Evolutionary conservation across 2,797 vertebrate genomes (phyloP).

Genomic region (Acanthurus leucopareius): DNA sequence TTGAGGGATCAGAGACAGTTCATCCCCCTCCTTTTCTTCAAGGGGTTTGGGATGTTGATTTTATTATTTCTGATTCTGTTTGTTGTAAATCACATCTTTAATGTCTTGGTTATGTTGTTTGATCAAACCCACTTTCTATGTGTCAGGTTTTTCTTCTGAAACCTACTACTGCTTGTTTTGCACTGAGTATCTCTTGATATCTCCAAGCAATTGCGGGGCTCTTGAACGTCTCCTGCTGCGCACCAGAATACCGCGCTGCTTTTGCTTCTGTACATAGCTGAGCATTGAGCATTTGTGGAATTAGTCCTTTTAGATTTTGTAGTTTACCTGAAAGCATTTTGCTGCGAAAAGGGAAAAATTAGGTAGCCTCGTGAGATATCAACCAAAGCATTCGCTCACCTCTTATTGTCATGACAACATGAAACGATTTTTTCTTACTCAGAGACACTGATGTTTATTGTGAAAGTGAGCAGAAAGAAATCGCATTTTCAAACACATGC

Average conservation of each 20-base stretch:
- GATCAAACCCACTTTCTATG: constrained; percentile 52
- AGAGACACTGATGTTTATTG: constrained; percentile 42
- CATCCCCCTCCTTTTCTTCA: constrained; percentile 60
- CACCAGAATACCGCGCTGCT: constrained; percentile 55
- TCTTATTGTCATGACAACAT: constrained; percentile 25
- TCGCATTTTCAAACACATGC: constrained; percentile 31
- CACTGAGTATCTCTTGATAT: constrained; percentile 76
- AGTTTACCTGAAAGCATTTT: constrained; percentile 68
- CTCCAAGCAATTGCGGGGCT: constrained; percentile 50
- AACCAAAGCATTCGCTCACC: constrained; percentile 79
- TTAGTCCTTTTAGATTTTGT: constrained; percentile 67
- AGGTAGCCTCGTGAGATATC: constrained; percentile 67
- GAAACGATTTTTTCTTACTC: constrained; percentile 41
- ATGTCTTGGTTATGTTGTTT: constrained; percentile 47
- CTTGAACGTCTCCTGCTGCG: constrained; percentile 37
- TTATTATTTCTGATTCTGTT: constrained; percentile 44
- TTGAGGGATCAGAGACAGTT: constrained; percentile 59
- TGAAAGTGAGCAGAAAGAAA: constrained; percentile 30
- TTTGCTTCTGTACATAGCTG: constrained; percentile 71
- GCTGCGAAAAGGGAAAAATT: constrained; percentile 69
- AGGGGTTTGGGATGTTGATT: constrained; percentile 44
- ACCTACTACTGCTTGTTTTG: constrained; percentile 76
- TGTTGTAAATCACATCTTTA: constrained; percentile 55
- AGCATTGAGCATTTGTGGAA: constrained; percentile 48
- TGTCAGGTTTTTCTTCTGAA: constrained; percentile 60